Base-by-base conservation (phyloP, 2,797 vertebrate genomes). In the Myotis findleyi region DNA sequence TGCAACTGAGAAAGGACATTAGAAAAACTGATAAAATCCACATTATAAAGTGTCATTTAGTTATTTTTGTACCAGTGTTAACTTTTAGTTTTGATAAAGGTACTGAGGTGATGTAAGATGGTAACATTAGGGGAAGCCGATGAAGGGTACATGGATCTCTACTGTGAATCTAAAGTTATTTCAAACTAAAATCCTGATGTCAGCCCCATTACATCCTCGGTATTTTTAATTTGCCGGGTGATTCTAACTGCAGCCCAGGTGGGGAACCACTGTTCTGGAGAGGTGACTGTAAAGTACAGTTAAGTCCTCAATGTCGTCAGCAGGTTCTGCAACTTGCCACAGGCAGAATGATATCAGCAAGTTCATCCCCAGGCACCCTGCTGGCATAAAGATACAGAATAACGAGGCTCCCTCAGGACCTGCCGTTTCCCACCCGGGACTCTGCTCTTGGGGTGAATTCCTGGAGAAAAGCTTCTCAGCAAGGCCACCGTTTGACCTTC, bases 61-160 rank as follows among this genome's bases (percentile, higher is more conserved):
- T 89, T 79, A 57, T 68, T 69, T 82, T 30, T 79, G 68, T 80
- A 92, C 76, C 33, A 66, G n/a, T 62, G 20, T 91, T 95, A 76
- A 30, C 73, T 93, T 95, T 94, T 51, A 91, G 80, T 85, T 96
- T 81, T 71, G n/a, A n/a, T 82, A 79, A 53, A 55, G 57, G 30
- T 62, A 68, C 41, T n/a, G 25, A 73, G 10, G 62, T 55, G 77
- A 82, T 21, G 17, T 41, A 66, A 69, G 62, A 81, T 12, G 55
- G 51, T 68, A 88, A 84, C 59, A 11, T n/a, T 12, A 62, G 30
- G 68, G 49, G 47, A 76, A 55, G 41, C 75, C 49, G 27, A n/a
- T 59, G 38, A 75, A 79, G 20, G 66, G 5, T 2, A 0, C 4
- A 6, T 30, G 64, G 55, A 93, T 57, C 47, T 51, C 55, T 36